A percentile compares a stretch with the other conserved stretches of the same genome.
phyloP scores from a whole-genome alignment of 2,888 invertebrate species.

The Machimus atricapillus region DNA sequence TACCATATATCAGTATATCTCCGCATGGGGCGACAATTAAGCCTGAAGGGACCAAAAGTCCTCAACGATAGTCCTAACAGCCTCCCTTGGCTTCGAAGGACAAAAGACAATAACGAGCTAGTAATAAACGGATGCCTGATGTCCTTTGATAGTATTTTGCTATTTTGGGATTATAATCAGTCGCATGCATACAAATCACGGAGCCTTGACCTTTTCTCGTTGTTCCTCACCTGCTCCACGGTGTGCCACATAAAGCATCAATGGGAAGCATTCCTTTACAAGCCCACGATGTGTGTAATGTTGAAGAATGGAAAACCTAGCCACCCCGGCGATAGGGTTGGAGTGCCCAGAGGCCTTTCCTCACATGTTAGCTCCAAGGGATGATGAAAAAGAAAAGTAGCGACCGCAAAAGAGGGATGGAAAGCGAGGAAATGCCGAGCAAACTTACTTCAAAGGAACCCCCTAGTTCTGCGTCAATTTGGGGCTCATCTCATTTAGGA shows the following conservation, averaged over 20 bases:
- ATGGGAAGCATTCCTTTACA: neutral
- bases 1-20: neutral
- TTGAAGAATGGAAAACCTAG: neutral
- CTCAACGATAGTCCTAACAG: neutral
- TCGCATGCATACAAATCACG: neutral
- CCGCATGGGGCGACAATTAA: neutral
- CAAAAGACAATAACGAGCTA: neutral
- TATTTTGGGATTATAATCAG: conserved; percentile 13
- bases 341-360: neutral
- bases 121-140: neutral
- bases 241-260: conserved; percentile 7
- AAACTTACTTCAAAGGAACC: neutral
- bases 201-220: conserved; percentile 7
- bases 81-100: neutral
- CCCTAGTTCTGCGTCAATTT: neutral
- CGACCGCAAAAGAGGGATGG: neutral
- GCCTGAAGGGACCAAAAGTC: neutral
- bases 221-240: neutral
- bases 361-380: neutral
- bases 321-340: neutral
- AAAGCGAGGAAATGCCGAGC: neutral
- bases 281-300: neutral
- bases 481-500: neutral
- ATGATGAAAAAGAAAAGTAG: neutral
- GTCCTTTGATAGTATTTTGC: conserved; percentile 3